Evolutionary conservation across 2,113 vertebrate genomes (phyloP).

Genomic region (Apteryx owenii): DNA sequence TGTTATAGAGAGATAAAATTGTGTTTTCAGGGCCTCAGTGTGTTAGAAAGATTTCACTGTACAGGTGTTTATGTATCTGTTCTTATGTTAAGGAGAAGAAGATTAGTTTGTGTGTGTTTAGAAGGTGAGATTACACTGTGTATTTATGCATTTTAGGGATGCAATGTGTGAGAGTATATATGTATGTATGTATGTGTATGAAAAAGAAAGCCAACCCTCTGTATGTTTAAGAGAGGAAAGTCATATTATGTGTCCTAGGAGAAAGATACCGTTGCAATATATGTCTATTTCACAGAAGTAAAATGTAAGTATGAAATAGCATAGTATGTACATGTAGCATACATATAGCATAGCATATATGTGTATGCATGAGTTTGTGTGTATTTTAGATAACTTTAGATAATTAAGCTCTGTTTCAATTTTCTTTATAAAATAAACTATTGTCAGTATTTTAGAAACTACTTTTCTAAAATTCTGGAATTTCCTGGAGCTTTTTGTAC

Average conservation of each 20-base stretch:
- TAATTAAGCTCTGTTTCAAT: neutral
- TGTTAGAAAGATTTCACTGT: constrained; percentile 31
- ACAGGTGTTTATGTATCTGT: neutral
- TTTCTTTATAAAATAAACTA: neutral
- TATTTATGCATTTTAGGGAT: neutral
- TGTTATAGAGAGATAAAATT: constrained; percentile 41
- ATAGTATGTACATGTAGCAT: neutral
- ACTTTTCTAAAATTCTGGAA: neutral
- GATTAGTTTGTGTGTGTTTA: neutral
- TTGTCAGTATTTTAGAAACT: neutral
- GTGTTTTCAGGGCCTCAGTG: constrained; percentile 9
- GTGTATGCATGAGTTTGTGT: neutral
- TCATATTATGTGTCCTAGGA: neutral
- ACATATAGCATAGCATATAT: neutral
- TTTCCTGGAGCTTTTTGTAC: neutral
- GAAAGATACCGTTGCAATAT: neutral
- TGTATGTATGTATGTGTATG: neutral
- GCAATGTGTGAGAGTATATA: neutral
- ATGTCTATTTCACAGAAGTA: neutral
- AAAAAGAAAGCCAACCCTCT: neutral
- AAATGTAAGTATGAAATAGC: neutral
- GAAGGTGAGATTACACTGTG: neutral
- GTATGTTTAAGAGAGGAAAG: constrained; percentile 10
- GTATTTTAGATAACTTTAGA: neutral
- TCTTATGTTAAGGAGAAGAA: neutral